These are phyloP conservation scores for Myotis vivesi DNA, from an alignment of 2,797 vertebrate species.

Conservation along the genomic window DNA sequence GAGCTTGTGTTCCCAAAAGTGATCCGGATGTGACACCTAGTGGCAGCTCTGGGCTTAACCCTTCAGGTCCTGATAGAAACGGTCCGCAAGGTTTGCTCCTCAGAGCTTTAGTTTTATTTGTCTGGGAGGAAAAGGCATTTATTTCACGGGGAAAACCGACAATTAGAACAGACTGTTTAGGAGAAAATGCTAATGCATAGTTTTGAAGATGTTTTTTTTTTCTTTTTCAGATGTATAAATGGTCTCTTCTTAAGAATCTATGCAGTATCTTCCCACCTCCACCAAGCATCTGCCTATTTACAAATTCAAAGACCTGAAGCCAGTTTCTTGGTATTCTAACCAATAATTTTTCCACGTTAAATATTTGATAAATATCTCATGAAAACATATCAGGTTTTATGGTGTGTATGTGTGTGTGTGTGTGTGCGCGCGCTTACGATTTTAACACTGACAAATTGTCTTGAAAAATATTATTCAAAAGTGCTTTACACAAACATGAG, in stretches of 20 bases:
- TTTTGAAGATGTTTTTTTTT: not conserved
- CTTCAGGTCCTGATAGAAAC: not conserved
- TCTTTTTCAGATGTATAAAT: not conserved
- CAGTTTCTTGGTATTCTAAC: not conserved
- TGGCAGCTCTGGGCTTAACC: slow-evolving; percentile 78
- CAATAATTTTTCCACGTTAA: not conserved
- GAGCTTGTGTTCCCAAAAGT: not conserved
- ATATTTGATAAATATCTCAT: not conserved
- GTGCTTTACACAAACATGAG: not conserved
- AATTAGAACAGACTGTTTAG: not conserved
- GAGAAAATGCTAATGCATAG: not conserved
- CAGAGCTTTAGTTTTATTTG: not conserved
- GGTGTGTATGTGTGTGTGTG: too few species aligned
- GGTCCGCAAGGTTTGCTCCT: not conserved
- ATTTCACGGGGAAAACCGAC: not conserved
- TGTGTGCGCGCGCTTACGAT: not conserved
- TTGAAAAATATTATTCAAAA: slow-evolving; percentile 9
- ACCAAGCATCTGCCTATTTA: not conserved
- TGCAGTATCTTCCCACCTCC: not conserved
- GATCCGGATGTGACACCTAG: slow-evolving; percentile 84
- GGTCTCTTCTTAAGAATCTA: not conserved
- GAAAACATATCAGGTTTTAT: not conserved
- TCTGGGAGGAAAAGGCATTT: not conserved
- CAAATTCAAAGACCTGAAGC: slow-evolving; percentile 1
- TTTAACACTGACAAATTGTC: not conserved